Conservation (phyloP, 2,113 vertebrate genomes). For the Alligator mississippiensis region DNA sequence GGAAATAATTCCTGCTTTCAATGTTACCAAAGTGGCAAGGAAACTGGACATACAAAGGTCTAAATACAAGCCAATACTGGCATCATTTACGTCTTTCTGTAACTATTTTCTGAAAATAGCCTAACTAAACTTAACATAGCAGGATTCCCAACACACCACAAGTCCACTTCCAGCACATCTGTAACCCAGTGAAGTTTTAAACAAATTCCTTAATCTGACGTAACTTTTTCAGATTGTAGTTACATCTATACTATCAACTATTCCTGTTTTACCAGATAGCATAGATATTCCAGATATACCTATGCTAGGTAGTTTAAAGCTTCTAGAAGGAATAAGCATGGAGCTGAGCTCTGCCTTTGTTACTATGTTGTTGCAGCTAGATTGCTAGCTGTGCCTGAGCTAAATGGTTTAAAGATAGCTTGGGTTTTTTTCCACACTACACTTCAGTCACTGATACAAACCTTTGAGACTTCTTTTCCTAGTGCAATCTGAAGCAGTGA, state of each 20-base stretch:
- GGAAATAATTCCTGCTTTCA: background rate
- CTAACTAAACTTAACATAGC: background rate
- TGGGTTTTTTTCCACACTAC: background rate
- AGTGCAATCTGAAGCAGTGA: background rate
- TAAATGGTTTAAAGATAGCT: background rate
- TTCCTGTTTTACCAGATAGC: too few relatives aligned
- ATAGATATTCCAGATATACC: too few relatives aligned
- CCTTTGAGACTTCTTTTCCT: background rate
- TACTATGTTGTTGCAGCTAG: background rate
- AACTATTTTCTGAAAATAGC: background rate
- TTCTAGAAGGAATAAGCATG: background rate
- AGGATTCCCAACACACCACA: background rate
- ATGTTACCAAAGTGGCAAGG: background rate
- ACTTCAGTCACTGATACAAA: background rate
- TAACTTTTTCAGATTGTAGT: too few relatives aligned
- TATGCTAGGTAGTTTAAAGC: too few relatives aligned
- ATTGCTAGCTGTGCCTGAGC: background rate
- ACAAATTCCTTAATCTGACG: background rate
- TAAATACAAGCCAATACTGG: background rate
- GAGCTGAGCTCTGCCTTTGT: background rate
- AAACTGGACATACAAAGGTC: background rate
- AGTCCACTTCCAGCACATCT: background rate
- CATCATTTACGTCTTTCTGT: background rate
- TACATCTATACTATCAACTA: too few relatives aligned
- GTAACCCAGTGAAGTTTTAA: background rate